Conservation (phyloP, 2,888 invertebrate genomes). For the Nowickia ferox region DNA sequence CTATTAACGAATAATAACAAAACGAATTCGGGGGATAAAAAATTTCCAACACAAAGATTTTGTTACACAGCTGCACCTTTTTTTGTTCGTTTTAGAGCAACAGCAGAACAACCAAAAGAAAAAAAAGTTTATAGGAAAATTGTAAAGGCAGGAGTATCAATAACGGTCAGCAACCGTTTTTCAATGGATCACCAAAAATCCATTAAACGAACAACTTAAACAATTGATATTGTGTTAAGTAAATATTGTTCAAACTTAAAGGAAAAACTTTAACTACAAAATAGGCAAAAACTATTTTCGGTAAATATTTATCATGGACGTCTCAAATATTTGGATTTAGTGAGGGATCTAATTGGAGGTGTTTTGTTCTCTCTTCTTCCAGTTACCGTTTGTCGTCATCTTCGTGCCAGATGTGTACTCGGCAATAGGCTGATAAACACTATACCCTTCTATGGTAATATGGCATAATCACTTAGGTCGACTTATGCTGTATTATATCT, state of each 20-base stretch:
- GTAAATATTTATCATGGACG: slow-evolving; percentile 24
- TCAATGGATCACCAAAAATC: slow-evolving; percentile 62
- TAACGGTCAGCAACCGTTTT: slow-evolving; percentile 70
- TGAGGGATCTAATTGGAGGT: not conserved
- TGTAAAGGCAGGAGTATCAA: slow-evolving; percentile 57
- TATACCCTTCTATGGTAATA: too few relatives aligned
- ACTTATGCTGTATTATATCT: too few relatives aligned
- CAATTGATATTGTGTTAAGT: slow-evolving; percentile 67
- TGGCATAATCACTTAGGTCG: too few relatives aligned
- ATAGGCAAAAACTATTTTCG: not conserved
- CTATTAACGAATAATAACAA: slow-evolving; percentile 40
- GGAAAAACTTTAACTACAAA: slow-evolving; percentile 6
- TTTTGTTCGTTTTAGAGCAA: slow-evolving; percentile 62
- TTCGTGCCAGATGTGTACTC: too few relatives aligned
- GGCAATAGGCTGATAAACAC: too few relatives aligned
- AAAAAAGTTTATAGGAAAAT: not conserved
- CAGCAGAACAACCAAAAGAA: slow-evolving; percentile 3
- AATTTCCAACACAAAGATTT: slow-evolving; percentile 38
- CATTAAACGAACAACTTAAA: slow-evolving; percentile 46
- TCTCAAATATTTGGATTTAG: not conserved
- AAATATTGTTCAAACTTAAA: slow-evolving; percentile 62
- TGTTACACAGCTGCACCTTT: slow-evolving; percentile 71
- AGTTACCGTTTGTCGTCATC: too few relatives aligned
- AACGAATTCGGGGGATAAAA: slow-evolving; percentile 31
- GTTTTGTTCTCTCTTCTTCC: too few relatives aligned